These are phyloP conservation scores for Sepioteuthis lessoniana DNA, from an alignment of 2,888 invertebrate species.

Conservation along the genomic window DNA sequence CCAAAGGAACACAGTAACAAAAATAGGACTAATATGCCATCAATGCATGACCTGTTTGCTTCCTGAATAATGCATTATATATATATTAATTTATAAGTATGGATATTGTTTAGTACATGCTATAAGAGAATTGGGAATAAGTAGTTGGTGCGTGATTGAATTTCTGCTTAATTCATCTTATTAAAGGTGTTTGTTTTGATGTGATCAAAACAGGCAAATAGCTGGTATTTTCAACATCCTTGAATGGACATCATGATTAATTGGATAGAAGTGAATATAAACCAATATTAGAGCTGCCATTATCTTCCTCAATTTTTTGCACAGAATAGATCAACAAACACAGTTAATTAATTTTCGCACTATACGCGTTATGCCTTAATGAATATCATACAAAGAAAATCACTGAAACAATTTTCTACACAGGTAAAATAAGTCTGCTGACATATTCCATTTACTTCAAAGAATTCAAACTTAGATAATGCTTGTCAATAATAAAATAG, in stretches of 20 bases:
- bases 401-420: not conserved
- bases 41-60: not conserved
- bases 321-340: not conserved
- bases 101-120: not conserved
- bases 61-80: not conserved
- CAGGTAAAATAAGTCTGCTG: too few species aligned
- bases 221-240: not conserved
- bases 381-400: not conserved
- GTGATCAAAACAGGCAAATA: not conserved
- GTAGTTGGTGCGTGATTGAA: not conserved
- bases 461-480: too few species aligned
- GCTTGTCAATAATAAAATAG: too few species aligned
- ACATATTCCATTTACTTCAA: too few species aligned
- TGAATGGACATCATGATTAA: not conserved
- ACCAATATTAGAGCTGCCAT: not conserved
- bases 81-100: not conserved
- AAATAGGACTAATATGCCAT: too few species aligned
- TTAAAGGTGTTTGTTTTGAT: constrained; percentile 14
- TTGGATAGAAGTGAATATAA: not conserved
- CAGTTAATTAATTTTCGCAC: not conserved
- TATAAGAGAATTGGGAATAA: constrained; percentile 16
- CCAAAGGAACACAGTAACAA: not conserved
- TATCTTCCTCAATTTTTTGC: not conserved
- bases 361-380: not conserved
- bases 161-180: not conserved